A percentile compares a stretch with the other conserved stretches of the same genome.
Evolutionary conservation across 2,888 invertebrate genomes (phyloP).

Genomic region (Ethmia dodecea): DNA sequence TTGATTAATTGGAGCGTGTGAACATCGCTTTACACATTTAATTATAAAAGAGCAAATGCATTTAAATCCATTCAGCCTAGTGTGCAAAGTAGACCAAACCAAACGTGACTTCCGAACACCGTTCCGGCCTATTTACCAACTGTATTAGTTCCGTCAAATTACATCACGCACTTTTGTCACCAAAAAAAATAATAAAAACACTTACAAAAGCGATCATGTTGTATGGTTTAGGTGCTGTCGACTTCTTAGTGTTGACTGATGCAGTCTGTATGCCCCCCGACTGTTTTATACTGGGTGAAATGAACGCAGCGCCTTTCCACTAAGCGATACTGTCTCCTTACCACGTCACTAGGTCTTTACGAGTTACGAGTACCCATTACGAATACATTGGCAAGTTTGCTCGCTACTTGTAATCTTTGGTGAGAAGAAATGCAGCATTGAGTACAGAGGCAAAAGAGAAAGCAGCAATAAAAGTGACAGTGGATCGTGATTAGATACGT

Average conservation of each 20-base stretch:
- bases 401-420: conserved; percentile 14
- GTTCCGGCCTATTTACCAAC: conserved; percentile 9
- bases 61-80: background rate
- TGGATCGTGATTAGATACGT: conserved; percentile 20
- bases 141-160: conserved; percentile 8
- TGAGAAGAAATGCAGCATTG: background rate
- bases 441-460: no score
- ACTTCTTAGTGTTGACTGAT: conserved; percentile 62
- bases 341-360: no score
- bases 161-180: conserved; percentile 8
- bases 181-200: conserved; percentile 26
- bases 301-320: conserved; percentile 65
- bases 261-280: conserved; percentile 45
- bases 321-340: conserved; percentile 71
- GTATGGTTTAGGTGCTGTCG: conserved; percentile 53
- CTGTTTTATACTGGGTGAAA: conserved; percentile 73
- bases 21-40: conserved; percentile 10
- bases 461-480: conserved; percentile 15
- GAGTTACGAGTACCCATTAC: no score
- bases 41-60: background rate
- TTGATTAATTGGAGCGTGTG: conserved; percentile 18
- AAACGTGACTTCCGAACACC: conserved; percentile 10
- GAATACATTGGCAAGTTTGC: conserved; percentile 29
- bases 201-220: conserved; percentile 75
- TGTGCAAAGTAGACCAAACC: background rate